Conservation (phyloP, 2,797 vertebrate species). For the Notolepis coatsorum region DNA sequence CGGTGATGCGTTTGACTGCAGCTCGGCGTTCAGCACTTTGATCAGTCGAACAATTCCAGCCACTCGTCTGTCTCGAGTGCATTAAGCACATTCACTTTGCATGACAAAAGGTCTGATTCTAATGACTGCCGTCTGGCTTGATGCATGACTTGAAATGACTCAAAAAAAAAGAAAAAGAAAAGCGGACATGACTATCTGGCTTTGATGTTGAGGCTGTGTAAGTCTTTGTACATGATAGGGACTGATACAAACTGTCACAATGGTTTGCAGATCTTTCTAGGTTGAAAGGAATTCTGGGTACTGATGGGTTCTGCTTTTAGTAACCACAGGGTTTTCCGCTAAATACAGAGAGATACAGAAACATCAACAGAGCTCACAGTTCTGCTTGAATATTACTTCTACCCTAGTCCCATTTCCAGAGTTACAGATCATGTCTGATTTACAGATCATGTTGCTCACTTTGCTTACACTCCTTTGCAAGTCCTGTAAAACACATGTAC, state of each 20-base stretch:
- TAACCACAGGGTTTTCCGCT: no score
- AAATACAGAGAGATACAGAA: no score
- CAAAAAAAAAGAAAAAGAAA: no score
- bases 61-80: background rate
- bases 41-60: no score
- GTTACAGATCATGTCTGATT: background rate
- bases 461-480: background rate
- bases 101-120: slow-evolving; percentile 7
- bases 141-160: no score
- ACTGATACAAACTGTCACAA: background rate
- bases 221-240: background rate
- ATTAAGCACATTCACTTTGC: slow-evolving; percentile 3
- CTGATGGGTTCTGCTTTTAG: no score
- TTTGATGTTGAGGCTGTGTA: background rate
- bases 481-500: background rate
- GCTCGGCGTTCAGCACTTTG: no score
- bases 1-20: no score
- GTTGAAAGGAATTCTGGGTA: background rate
- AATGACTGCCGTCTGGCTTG: no score
- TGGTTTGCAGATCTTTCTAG: slow-evolving; percentile 5
- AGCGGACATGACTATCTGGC: background rate
- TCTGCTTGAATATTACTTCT: background rate
- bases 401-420: background rate
- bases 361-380: no score
- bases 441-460: background rate